Conservation (phyloP, 2,797 vertebrate species). For the Manis pentadactyla region DNA sequence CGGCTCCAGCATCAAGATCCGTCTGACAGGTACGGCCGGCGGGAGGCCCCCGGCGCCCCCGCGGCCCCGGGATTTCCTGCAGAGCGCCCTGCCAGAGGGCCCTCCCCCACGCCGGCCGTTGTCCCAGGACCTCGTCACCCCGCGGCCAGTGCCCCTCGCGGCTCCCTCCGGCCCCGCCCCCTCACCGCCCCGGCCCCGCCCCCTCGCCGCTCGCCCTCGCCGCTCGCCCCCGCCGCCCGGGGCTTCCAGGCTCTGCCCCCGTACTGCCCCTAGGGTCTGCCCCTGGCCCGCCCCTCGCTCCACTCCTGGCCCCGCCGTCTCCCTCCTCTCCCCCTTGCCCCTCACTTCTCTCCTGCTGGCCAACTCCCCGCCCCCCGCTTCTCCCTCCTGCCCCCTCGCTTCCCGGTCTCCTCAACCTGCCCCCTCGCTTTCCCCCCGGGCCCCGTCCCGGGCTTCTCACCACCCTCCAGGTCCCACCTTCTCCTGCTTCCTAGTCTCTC, state of each 20-base stretch:
- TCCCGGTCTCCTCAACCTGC: not conserved
- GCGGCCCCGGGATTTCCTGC: not conserved
- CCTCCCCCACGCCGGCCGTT: slow-evolving; percentile 57
- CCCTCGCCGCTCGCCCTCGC: not conserved
- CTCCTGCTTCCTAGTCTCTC: not conserved
- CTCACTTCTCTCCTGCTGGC: not conserved
- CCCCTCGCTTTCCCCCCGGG: not conserved
- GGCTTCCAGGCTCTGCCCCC: not conserved
- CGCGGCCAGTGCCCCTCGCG: slow-evolving; percentile 51
- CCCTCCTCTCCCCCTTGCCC: not conserved
- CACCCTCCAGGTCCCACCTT: not conserved
- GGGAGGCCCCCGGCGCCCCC: not conserved
- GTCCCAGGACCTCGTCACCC: slow-evolving; percentile 65
- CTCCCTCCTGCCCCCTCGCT: not conserved
- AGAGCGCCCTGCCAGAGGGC: not conserved
- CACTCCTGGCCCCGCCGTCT: not conserved
- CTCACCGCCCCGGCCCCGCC: not conserved
- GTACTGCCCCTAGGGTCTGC: too few species aligned
- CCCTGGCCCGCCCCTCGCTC: not conserved
- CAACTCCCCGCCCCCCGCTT: too few species aligned
- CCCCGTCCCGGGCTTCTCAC: not conserved
- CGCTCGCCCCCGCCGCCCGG: not conserved
- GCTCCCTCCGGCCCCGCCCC: slow-evolving; percentile 60
- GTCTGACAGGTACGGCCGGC: slow-evolving; percentile 95
- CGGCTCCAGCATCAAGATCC: slow-evolving; percentile 99